Evolutionary conservation across 2,888 invertebrate genomes (phyloP).

Genomic region (Boloria euphrosyne): DNA sequence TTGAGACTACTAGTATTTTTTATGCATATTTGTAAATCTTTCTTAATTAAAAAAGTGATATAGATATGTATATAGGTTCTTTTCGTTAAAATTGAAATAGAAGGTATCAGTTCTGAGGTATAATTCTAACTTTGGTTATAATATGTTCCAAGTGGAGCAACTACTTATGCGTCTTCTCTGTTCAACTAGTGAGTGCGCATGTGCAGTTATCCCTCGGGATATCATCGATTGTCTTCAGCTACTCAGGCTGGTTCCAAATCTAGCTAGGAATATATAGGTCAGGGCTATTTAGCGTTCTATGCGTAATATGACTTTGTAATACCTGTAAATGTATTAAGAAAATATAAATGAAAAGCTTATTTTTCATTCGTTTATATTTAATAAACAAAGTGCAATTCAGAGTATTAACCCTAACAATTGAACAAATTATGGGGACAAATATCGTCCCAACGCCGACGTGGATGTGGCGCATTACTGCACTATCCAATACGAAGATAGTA

Average conservation of each 20-base stretch:
- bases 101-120: no score
- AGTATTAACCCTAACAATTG: slow-evolving; percentile 81
- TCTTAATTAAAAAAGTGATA: no score
- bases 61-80: no score
- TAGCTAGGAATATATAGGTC: slow-evolving; percentile 66
- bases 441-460: slow-evolving; percentile 64
- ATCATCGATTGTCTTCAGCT: slow-evolving; percentile 73
- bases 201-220: slow-evolving; percentile 78
- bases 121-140: background rate
- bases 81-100: no score
- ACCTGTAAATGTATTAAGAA: slow-evolving; percentile 35
- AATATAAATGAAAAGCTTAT: slow-evolving; percentile 50
- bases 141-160: slow-evolving; percentile 5
- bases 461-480: slow-evolving; percentile 56
- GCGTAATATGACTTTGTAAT: slow-evolving; percentile 8
- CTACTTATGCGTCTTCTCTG: slow-evolving; percentile 7
- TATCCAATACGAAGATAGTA: slow-evolving; percentile 49
- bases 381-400: slow-evolving; percentile 83
- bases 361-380: slow-evolving; percentile 82
- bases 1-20: no score
- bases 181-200: slow-evolving; percentile 59
- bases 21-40: no score
- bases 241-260: slow-evolving; percentile 52
- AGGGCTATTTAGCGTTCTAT: slow-evolving; percentile 52
- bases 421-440: slow-evolving; percentile 74